Evolutionary conservation across 2,113 vertebrate species (phyloP).

Genomic region (Carassius auratus): DNA sequence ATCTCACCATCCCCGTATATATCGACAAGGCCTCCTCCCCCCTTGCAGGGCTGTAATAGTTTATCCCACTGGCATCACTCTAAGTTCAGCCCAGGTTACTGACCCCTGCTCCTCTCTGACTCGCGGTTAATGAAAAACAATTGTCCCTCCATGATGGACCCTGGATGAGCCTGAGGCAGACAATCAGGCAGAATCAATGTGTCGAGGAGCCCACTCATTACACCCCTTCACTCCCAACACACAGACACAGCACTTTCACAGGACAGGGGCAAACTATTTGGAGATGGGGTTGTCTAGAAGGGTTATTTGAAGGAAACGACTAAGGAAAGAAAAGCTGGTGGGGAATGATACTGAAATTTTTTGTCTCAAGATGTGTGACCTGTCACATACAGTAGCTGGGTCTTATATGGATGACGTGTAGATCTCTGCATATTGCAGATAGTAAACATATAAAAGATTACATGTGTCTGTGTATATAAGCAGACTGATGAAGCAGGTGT

Average conservation of each 20-base stretch:
- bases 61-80: conserved; percentile 25
- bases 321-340: neutral
- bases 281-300: neutral
- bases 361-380: neutral
- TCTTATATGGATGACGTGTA: neutral
- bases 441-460: conserved; percentile 5
- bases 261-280: conserved; percentile 50
- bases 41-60: neutral
- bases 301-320: conserved; percentile 20
- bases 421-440: neutral
- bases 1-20: neutral
- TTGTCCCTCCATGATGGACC: conserved; percentile 54
- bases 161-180: conserved; percentile 43
- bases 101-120: conserved; percentile 45
- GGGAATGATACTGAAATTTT: neutral
- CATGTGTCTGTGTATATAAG: neutral
- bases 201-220: conserved; percentile 37
- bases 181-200: conserved; percentile 56
- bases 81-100: conserved; percentile 41
- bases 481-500: conserved; percentile 1
- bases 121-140: conserved; percentile 61
- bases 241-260: conserved; percentile 47
- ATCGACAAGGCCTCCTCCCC: neutral
- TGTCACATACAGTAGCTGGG: neutral
- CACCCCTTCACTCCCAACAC: conserved; percentile 25